Conservation (phyloP, 2,113 vertebrate species). For the Catagonus wagneri region DNA sequence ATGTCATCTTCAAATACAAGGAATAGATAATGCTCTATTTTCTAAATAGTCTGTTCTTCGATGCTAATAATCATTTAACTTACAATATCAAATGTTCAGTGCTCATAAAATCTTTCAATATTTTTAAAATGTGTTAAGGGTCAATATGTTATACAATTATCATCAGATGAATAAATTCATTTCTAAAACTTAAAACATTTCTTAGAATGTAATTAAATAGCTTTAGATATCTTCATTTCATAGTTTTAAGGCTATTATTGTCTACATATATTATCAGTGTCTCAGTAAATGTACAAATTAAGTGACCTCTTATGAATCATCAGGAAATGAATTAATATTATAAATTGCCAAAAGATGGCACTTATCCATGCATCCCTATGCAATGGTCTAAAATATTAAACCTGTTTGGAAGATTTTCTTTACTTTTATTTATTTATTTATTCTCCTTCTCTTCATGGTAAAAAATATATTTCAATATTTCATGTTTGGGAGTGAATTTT, state of each 20-base stretch:
- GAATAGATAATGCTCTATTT: neutral
- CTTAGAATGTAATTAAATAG: conserved; percentile 43
- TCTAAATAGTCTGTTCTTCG: neutral
- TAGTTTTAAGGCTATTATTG: conserved; percentile 18
- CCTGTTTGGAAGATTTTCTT: neutral
- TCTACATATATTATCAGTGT: neutral
- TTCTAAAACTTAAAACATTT: conserved; percentile 24
- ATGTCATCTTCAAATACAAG: neutral
- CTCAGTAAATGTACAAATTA: conserved; percentile 52
- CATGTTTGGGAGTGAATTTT: neutral
- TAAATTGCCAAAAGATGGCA: conserved; percentile 65
- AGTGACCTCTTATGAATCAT: conserved; percentile 41
- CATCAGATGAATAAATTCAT: neutral
- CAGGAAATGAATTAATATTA: conserved; percentile 58
- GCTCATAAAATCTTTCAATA: neutral
- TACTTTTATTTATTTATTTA: neutral
- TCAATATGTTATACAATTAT: conserved; percentile 17
- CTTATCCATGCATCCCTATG: neutral
- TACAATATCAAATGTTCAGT: neutral
- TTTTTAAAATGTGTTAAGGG: conserved; percentile 41
- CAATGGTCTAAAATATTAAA: conserved; percentile 9
- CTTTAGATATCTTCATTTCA: conserved; percentile 29
- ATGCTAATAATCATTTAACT: neutral
- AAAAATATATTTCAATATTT: conserved; percentile 29
- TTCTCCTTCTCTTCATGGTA: neutral